Conservation (phyloP, 2,113 vertebrate genomes). For the Noturus placidus region DNA sequence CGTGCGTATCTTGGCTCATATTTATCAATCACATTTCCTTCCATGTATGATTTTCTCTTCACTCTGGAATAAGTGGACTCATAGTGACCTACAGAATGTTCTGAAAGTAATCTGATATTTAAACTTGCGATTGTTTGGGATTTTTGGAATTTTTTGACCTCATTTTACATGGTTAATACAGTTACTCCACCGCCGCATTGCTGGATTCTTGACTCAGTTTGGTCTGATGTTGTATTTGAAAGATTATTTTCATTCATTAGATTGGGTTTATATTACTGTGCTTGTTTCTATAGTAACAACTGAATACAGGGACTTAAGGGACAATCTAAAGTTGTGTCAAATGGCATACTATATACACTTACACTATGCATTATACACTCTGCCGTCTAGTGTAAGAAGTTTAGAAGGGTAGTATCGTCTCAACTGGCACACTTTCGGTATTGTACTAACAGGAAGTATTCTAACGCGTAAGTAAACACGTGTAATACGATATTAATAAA, state of each 20-base stretch:
- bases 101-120: not conserved
- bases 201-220: not conserved
- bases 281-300: not conserved
- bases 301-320: not conserved
- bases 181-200: not conserved
- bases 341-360: too few relatives aligned
- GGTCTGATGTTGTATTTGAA: not conserved
- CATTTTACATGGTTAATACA: not conserved
- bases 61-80: slow-evolving; percentile 41
- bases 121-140: not conserved
- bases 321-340: not conserved
- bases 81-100: slow-evolving; percentile 29
- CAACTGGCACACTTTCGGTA: too few relatives aligned
- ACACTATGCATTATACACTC: too few relatives aligned
- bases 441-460: too few relatives aligned
- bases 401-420: too few relatives aligned
- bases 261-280: not conserved
- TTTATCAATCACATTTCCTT: slow-evolving; percentile 50
- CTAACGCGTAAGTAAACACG: too few relatives aligned
- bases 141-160: not conserved
- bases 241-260: not conserved
- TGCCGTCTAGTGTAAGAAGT: too few relatives aligned
- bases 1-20: slow-evolving; percentile 52
- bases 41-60: slow-evolving; percentile 18
- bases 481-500: too few relatives aligned